A percentile compares a stretch with the other conserved stretches of the same genome.
Evolutionary conservation across 1,140 invertebrate species (phyloP).

Genomic region (Dendrolimus punctatus): DNA sequence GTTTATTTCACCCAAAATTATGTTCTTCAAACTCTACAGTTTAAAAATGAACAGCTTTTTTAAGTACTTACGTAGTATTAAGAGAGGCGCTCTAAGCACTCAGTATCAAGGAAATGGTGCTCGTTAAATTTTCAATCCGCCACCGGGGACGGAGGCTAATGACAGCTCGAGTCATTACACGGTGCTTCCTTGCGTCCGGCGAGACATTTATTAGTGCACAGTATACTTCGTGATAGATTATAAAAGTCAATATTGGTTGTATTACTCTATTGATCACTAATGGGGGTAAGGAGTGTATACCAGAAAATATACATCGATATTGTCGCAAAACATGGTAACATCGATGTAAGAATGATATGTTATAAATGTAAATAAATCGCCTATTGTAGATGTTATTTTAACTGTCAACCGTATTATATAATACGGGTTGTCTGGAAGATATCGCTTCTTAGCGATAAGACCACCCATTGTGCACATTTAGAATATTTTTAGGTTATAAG

Average conservation of each 20-base stretch:
- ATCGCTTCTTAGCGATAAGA: too few species aligned
- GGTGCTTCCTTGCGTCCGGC: conserved; percentile 12
- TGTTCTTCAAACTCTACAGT: background rate
- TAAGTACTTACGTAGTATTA: conserved; percentile 1
- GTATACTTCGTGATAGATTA: conserved; percentile 6
- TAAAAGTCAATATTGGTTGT: conserved; percentile 8
- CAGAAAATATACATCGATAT: conserved; percentile 3
- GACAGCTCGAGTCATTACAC: conserved; percentile 35
- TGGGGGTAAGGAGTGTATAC: background rate
- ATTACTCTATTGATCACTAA: conserved; percentile 1
- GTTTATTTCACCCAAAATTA: background rate
- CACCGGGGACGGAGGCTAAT: conserved; percentile 27
- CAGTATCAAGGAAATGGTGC: conserved; percentile 31
- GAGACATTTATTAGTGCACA: background rate
- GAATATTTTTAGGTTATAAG: too few species aligned
- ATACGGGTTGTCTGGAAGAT: too few species aligned
- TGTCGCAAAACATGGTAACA: background rate
- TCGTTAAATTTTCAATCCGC: conserved; percentile 57
- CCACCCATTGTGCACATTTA: too few species aligned
- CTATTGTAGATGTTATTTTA: too few species aligned
- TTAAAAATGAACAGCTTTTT: conserved; percentile 13
- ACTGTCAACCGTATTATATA: too few species aligned
- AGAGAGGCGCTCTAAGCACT: conserved; percentile 4
- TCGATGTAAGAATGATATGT: background rate
- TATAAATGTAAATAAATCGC: too few species aligned